These are phyloP conservation scores for Sprattus sprattus DNA, from an alignment of 2,113 vertebrate genomes.

Conservation along the genomic window DNA sequence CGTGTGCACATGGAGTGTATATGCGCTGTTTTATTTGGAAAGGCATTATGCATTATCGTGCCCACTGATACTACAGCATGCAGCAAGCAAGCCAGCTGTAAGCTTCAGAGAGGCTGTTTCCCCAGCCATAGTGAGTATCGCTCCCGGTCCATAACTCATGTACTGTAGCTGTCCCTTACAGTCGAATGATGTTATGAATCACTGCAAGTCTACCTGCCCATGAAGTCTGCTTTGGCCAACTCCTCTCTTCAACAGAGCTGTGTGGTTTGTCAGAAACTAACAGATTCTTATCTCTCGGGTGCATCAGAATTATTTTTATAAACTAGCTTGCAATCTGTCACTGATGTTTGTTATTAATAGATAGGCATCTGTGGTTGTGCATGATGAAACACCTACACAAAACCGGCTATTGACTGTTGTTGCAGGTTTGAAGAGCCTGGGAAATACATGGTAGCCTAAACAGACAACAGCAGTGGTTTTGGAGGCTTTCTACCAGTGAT, in stretches of 20 bases:
- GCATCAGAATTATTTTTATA: conserved; percentile 56
- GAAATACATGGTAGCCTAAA: conserved; percentile 11
- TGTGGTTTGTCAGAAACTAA: neutral
- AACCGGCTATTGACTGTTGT: conserved; percentile 17
- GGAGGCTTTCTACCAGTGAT: neutral
- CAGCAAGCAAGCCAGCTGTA: neutral
- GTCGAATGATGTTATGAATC: conserved; percentile 44
- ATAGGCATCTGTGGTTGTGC: conserved; percentile 56
- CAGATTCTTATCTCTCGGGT: neutral
- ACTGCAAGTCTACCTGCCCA: conserved; percentile 16
- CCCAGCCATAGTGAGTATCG: neutral
- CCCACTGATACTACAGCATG: neutral
- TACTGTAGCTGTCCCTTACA: conserved; percentile 42
- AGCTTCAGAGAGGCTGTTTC: neutral
- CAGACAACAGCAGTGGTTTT: neutral
- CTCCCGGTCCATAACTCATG: neutral
- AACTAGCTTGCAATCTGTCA: conserved; percentile 64
- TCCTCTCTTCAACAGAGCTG: neutral
- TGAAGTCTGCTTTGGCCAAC: conserved; percentile 17
- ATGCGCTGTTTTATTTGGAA: neutral
- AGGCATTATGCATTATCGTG: neutral
- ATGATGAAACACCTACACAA: conserved; percentile 41
- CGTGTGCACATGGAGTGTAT: neutral
- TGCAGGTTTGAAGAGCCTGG: conserved; percentile 9
- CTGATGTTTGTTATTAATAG: conserved; percentile 63